Base-by-base conservation (phyloP, 1,140 invertebrate species). In the Drosophila navojoa region DNA sequence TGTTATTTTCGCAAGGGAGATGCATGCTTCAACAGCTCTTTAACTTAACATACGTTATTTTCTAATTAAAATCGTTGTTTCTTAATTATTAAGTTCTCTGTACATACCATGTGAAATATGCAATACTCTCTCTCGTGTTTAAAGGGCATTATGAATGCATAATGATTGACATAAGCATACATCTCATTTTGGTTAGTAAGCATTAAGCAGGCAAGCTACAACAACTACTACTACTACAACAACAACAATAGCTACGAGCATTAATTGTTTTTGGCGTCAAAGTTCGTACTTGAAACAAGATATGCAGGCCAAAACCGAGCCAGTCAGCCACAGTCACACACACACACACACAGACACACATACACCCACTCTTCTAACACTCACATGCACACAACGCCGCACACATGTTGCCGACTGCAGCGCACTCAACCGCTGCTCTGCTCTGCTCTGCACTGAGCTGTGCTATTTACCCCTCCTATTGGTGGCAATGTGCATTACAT, bases 251-350 rank as follows among this genome's bases (percentile, higher is more conserved):
- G 29, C 54, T 47, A 57, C 53, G 13, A 77, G 9, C 22, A 59
- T 10, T 40, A 60, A 75, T 76, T 58, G 62, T 70, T 64, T 69
- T 44, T 63, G 79, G 82, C 71, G 82, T 87, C 82, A 86, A 87
- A 82, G 82, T 81, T 79, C 82, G 76, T 86, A 87, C 82, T 86
- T 87, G 82, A 87, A 87, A 87, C 61, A 63, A 82, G 81, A 87
- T 79, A 86, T 82, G 82, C 82, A 81, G 79, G 79, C 76, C 79
- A 81, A 81, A 68, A 64, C 60, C 53, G 35, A 55, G 62, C 57
- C 66, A 45, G 32, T 32, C 32, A 40, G 4, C 27, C 15, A 42
- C 19, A 32, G 19, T 29, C 25, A 53, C 32, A 35, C 22, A 13
- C 64, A 29, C 27, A 45, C 29, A 45, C 40, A 27, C 10, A 40